A percentile compares a stretch with the other conserved stretches of the same genome.
Evolutionary conservation across 2,113 vertebrate genomes (phyloP).

Genomic region (sheep (Ovis aries)): DNA sequence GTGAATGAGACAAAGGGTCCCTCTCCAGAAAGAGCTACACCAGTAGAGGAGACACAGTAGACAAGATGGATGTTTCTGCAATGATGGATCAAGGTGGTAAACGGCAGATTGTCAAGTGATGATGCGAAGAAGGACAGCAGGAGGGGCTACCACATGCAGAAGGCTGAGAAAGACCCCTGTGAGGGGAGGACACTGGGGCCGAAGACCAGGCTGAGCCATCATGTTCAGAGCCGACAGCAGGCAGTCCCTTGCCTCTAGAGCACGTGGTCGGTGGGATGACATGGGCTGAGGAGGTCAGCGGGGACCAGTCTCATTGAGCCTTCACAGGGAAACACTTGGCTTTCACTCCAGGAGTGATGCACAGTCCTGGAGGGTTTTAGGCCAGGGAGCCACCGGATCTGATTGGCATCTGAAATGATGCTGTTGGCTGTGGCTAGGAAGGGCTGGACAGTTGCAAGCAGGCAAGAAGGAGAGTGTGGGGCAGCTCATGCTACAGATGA

Average conservation of each 20-base stretch:
- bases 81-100: rapidly evolving
- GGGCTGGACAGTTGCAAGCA: too few relatives aligned
- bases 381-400: background rate
- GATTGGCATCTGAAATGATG: background rate
- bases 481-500: background rate
- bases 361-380: background rate
- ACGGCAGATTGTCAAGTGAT: background rate
- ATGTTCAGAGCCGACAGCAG: rapidly evolving
- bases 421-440: background rate
- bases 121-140: background rate
- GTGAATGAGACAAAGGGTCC: background rate
- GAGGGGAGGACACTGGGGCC: background rate
- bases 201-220: background rate
- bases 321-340: too few relatives aligned
- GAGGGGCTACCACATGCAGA: background rate
- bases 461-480: rapidly evolving
- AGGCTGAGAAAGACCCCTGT: background rate
- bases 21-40: background rate
- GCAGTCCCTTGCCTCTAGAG: background rate
- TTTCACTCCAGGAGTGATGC: background rate
- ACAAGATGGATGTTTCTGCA: rapidly evolving
- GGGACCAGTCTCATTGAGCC: background rate
- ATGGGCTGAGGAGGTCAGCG: background rate
- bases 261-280: background rate
- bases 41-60: background rate